A percentile compares a stretch with the other conserved stretches of the same genome.
Conservation (phyloP, 2,113 vertebrate genomes). For the Otolemur garnettii region DNA sequence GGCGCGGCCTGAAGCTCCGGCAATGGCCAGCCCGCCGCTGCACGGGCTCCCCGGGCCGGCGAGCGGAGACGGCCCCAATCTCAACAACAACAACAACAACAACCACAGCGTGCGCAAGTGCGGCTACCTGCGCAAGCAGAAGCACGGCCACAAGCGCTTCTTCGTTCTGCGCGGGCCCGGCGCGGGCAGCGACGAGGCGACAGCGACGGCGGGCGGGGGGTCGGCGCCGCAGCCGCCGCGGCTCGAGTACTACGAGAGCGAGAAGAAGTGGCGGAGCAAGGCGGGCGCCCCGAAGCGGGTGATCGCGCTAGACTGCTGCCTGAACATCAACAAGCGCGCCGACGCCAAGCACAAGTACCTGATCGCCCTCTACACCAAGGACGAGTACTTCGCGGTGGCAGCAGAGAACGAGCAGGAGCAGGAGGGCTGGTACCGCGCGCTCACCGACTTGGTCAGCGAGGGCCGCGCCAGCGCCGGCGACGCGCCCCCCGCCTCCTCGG, state of each 20-base stretch:
- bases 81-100: slow-evolving; percentile 89
- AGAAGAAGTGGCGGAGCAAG: slow-evolving; percentile 99
- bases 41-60: slow-evolving; percentile 82
- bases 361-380: slow-evolving; percentile 97
- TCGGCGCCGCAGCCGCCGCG: slow-evolving; percentile 88
- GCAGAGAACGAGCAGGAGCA: slow-evolving; percentile 97
- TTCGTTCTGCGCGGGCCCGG: slow-evolving; percentile 94
- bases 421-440: slow-evolving; percentile 95
- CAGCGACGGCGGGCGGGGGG: slow-evolving; percentile 81
- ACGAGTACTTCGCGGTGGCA: slow-evolving; percentile 98
- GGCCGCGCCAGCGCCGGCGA: slow-evolving; percentile 89
- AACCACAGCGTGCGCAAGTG: slow-evolving; percentile 93
- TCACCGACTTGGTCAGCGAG: slow-evolving; percentile 93
- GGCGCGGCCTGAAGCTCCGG: slow-evolving; percentile 67
- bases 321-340: slow-evolving; percentile 97
- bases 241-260: slow-evolving; percentile 98
- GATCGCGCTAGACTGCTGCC: slow-evolving; percentile 95
- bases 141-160: slow-evolving; percentile 97
- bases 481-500: slow-evolving; percentile 83
- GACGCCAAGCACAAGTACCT: slow-evolving; percentile 98
- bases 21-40: slow-evolving; percentile 93
- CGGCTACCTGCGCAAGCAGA: slow-evolving; percentile 97
- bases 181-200: slow-evolving; percentile 71
- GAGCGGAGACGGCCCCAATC: slow-evolving; percentile 83
- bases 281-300: slow-evolving; percentile 95